These are phyloP conservation scores for Kryptopterus vitreolus DNA, from an alignment of 2,797 vertebrate genomes.

Conservation along the genomic window DNA sequence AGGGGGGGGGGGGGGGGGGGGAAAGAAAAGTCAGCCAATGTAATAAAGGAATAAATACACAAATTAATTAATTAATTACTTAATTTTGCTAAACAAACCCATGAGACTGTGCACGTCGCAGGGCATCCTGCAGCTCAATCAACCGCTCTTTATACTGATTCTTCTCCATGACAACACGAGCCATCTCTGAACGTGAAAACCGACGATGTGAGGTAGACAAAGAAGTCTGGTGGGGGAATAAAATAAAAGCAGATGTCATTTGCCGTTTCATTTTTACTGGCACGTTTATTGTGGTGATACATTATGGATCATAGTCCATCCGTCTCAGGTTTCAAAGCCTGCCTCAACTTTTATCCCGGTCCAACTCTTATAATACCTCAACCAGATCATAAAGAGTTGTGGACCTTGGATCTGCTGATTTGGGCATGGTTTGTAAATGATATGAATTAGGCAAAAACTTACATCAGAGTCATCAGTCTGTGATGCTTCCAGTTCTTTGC, in stretches of 20 bases:
- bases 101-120: constrained; percentile 68
- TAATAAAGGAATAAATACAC: too few relatives aligned
- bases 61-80: too few relatives aligned
- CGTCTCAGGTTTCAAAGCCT: neutral
- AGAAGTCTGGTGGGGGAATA: constrained; percentile 60
- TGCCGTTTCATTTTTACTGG: neutral
- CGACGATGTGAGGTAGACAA: constrained; percentile 66
- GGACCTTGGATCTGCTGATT: neutral
- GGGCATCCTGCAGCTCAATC: constrained; percentile 81
- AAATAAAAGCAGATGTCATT: neutral
- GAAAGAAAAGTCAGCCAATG: neutral
- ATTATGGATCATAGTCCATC: neutral
- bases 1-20: too few relatives aligned
- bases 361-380: neutral
- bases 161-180: constrained; percentile 85
- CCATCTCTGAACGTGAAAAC: constrained; percentile 86
- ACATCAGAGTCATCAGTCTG: constrained; percentile 73
- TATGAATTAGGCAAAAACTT: constrained; percentile 38
- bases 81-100: constrained; percentile 57
- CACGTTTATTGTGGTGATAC: neutral
- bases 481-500: constrained; percentile 69
- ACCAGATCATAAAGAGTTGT: neutral
- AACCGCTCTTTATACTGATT: constrained; percentile 87
- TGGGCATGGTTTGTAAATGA: neutral
- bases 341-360: neutral